A percentile compares a stretch with the other conserved stretches of the same genome.
Conservation (phyloP, 2,888 invertebrate species). For the Bimastos eiseni region DNA sequence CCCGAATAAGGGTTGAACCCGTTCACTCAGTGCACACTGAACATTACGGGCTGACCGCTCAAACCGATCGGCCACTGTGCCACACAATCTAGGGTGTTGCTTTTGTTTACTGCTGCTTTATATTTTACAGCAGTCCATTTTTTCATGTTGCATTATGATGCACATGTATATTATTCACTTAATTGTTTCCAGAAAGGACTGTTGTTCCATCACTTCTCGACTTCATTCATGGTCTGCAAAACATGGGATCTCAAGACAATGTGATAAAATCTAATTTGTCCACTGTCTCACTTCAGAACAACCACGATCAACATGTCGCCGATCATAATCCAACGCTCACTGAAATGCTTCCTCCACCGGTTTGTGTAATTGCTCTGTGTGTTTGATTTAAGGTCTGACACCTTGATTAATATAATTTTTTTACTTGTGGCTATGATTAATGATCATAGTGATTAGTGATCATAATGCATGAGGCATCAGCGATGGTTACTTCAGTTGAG, state of each 20-base stretch:
- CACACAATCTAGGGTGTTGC: no score
- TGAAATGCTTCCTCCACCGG: neutral
- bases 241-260: neutral
- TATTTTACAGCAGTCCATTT: neutral
- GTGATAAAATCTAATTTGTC: neutral
- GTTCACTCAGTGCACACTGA: no score
- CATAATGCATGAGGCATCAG: neutral
- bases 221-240: constrained; percentile 22
- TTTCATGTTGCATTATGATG: neutral
- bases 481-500: neutral
- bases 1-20: no score
- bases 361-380: neutral
- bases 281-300: neutral
- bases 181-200: neutral
- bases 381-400: neutral
- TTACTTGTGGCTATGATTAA: neutral
- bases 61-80: no score
- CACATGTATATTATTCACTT: neutral
- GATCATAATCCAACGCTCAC: neutral
- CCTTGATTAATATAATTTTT: neutral
- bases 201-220: constrained; percentile 27
- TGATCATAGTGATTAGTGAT: neutral
- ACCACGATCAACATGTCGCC: neutral
- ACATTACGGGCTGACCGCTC: no score
- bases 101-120: neutral